Conservation (phyloP, 2,113 vertebrate genomes). For the Oncorhynchus tshawytscha region DNA sequence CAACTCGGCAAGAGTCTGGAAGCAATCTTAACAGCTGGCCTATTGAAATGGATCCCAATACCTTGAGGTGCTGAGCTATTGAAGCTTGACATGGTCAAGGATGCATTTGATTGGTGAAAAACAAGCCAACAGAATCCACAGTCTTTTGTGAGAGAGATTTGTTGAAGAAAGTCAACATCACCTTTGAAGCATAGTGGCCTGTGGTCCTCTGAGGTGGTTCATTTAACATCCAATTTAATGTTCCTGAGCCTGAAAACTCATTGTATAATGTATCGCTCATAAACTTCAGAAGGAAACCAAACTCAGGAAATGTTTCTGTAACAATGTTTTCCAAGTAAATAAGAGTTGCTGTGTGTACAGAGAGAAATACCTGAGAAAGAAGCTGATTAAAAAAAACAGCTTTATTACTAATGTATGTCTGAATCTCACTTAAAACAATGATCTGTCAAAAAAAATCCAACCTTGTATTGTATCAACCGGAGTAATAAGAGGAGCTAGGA, state of each 20-base stretch:
- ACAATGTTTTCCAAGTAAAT: not conserved
- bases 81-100: conserved; percentile 1
- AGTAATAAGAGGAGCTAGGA: conserved; percentile 3
- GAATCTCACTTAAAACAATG: too few species aligned
- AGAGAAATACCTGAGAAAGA: too few species aligned
- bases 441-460: not conserved
- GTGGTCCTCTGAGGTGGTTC: conserved; percentile 43
- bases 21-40: conserved; percentile 58
- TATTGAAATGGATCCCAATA: not conserved
- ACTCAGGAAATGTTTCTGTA: not conserved
- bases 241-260: conserved; percentile 8
- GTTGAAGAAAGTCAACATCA: conserved; percentile 43
- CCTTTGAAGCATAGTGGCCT: conserved; percentile 16
- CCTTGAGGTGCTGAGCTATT: not conserved
- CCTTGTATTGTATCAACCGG: not conserved
- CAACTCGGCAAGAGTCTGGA: conserved; percentile 46
- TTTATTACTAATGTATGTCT: not conserved
- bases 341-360: not conserved
- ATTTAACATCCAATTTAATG: conserved; percentile 4
- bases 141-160: conserved; percentile 37
- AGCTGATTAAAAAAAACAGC: too few species aligned
- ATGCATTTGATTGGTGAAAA: conserved; percentile 31
- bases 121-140: conserved; percentile 42
- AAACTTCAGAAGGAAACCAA: not conserved
- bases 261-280: conserved; percentile 21